Base-by-base conservation (phyloP, 2,888 invertebrate genomes). In the Nemotelus pantherinus region DNA sequence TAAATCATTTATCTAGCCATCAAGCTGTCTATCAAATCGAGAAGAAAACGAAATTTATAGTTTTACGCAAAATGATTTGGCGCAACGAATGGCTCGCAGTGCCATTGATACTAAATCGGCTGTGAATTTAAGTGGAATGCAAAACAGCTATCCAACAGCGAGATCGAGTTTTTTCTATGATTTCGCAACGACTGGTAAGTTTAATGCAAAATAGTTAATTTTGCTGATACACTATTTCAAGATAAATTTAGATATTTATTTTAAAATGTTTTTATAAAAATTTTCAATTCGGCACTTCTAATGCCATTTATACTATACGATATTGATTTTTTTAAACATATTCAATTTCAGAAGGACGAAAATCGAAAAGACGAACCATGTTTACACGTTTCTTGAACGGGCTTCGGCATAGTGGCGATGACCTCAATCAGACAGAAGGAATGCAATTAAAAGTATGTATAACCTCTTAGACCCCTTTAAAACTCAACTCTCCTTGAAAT, bases 41-140 rank as follows among this genome's bases (percentile, higher is more conserved):
- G 95, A 95, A 88, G 95, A 95, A 87, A 95, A 95, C 84, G 95
- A 95, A 88, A 95, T 95, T 85, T 95, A 95, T 86, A 95, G 95
- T 81, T 94, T 95, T 84, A 93, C 94, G 60, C 94, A 94, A 86
- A 94, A 94, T 78, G 93, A 94, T 82, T 93, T 93, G 86, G 94
- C 93, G 78, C 92, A 93, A 83, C 93, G 94, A 85, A 94, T 94
- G 92, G 85, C 90, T 82, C 89, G 90, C 79, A 85, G 83, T 80
- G 85, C 85, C 80, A 86, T 87, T 82, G 86, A 87, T 83, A 85
- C 90, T 85, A 85, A 90, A 92, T 85, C 93, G 92, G 84, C 94
- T 91, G 85, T 85, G 80, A 87, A 87, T 83, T 81, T 87, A 80
- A 86, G 84, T 81, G 87, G 86, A 77, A 86, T 86, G 86, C 86